Percentiles rank a stretch among this genome's conserved stretches.
Conservation (phyloP, 2,113 vertebrate species). For the Amblyopsis rosae region DNA sequence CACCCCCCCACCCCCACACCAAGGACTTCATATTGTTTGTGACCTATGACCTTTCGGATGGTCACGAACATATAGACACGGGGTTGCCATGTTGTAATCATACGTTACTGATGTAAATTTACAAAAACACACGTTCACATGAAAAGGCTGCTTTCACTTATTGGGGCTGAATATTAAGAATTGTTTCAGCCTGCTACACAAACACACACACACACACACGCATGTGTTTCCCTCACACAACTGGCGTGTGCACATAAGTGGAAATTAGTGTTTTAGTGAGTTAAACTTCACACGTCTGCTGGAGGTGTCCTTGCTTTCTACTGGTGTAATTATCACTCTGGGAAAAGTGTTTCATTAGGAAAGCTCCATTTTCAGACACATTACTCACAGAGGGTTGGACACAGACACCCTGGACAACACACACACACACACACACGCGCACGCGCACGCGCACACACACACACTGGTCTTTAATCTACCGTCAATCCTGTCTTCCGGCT, state of each 20-base stretch:
- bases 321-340: slow-evolving; percentile 97
- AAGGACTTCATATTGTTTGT: slow-evolving; percentile 20
- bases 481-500: slow-evolving; percentile 25
- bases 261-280: slow-evolving; percentile 64
- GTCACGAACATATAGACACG: too few species aligned
- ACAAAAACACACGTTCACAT: neutral
- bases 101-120: neutral
- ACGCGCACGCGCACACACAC: neutral
- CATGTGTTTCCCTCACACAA: slow-evolving; percentile 35
- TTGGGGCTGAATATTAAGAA: too few species aligned
- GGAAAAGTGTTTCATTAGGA: slow-evolving; percentile 99
- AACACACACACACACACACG: slow-evolving; percentile 19
- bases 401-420: slow-evolving; percentile 72
- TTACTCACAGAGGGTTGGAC: slow-evolving; percentile 96
- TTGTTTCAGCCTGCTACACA: slow-evolving; percentile 1
- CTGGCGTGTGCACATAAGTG: slow-evolving; percentile 37
- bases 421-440: slow-evolving; percentile 7
- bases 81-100: neutral
- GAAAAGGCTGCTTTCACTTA: neutral
- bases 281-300: slow-evolving; percentile 68
- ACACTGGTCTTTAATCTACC: slow-evolving; percentile 36
- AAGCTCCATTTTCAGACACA: slow-evolving; percentile 84
- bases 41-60: too few species aligned
- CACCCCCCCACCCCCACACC: too few species aligned
- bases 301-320: slow-evolving; percentile 70